These are phyloP conservation scores for Noctua janthe DNA, from an alignment of 2,888 invertebrate genomes.

Conservation along the genomic window DNA sequence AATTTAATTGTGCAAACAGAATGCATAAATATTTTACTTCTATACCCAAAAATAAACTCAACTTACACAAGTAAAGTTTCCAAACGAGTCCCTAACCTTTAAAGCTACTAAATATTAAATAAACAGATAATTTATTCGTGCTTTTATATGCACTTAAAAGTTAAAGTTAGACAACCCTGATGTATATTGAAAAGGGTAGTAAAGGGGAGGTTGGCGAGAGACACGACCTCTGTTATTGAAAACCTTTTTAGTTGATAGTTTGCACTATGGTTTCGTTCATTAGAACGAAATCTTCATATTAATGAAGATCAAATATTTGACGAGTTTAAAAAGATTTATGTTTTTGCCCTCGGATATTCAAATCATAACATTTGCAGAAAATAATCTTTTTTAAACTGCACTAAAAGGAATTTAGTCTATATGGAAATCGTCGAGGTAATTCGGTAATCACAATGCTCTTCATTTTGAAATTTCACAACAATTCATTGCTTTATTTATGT, in stretches of 20 bases:
- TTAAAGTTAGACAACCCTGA: constrained; percentile 53
- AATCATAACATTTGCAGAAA: background rate
- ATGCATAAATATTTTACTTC: background rate
- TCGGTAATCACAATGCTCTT: background rate
- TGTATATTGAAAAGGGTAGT: constrained; percentile 48
- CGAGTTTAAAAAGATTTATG: background rate
- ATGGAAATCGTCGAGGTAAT: background rate
- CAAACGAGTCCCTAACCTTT: constrained; percentile 17
- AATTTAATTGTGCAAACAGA: constrained; percentile 1
- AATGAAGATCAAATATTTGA: background rate
- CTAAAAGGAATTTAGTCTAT: background rate
- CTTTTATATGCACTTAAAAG: constrained; percentile 31
- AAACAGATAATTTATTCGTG: constrained; percentile 33
- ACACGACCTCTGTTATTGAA: constrained; percentile 37
- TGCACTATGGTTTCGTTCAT: background rate
- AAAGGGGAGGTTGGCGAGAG: background rate
- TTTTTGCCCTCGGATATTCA: background rate
- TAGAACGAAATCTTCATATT: too few species aligned
- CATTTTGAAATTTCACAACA: background rate
- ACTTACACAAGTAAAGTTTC: constrained; percentile 11
- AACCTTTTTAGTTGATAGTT: constrained; percentile 55
- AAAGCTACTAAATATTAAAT: constrained; percentile 39
- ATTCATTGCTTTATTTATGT: background rate
- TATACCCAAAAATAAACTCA: constrained; percentile 14
- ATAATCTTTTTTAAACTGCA: background rate